phyloP scores from a whole-genome alignment of 2,888 invertebrate species.

The Diarsia mendica region DNA sequence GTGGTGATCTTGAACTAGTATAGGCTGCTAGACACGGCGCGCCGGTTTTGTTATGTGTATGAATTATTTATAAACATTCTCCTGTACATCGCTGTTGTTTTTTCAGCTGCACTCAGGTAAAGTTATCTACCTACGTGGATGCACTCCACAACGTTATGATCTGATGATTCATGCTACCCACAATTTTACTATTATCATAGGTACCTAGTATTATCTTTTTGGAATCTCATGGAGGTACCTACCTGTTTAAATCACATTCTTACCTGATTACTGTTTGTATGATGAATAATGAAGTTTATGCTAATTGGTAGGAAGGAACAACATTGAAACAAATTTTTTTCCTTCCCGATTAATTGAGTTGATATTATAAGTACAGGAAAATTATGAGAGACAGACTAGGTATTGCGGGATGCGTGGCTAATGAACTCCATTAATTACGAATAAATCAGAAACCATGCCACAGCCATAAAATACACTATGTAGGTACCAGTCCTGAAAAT shows the following conservation, averaged over 20 bases:
- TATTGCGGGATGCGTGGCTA: background rate
- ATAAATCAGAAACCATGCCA: background rate
- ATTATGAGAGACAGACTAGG: background rate
- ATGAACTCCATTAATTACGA: background rate
- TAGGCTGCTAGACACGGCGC: constrained; percentile 59
- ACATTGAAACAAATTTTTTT: background rate
- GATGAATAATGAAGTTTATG: background rate
- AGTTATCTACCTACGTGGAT: constrained; percentile 41
- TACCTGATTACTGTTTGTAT: background rate
- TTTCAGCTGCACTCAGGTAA: constrained; percentile 65
- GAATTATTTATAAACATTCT: constrained; percentile 79
- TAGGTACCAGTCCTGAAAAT: too few relatives aligned
- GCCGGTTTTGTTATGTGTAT: constrained; percentile 73
- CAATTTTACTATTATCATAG: constrained; percentile 16
- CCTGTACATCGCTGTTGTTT: constrained; percentile 65
- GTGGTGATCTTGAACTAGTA: constrained; percentile 79
- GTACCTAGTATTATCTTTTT: background rate
- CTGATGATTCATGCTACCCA: constrained; percentile 55
- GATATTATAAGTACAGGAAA: constrained; percentile 19
- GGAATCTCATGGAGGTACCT: background rate
- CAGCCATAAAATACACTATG: background rate
- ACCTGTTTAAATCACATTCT: background rate
- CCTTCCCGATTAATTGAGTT: constrained; percentile 12
- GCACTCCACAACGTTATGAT: constrained; percentile 28
- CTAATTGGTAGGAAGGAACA: background rate